Conservation (phyloP, 2,888 invertebrate species). For the Chymomyza caudatula region DNA sequence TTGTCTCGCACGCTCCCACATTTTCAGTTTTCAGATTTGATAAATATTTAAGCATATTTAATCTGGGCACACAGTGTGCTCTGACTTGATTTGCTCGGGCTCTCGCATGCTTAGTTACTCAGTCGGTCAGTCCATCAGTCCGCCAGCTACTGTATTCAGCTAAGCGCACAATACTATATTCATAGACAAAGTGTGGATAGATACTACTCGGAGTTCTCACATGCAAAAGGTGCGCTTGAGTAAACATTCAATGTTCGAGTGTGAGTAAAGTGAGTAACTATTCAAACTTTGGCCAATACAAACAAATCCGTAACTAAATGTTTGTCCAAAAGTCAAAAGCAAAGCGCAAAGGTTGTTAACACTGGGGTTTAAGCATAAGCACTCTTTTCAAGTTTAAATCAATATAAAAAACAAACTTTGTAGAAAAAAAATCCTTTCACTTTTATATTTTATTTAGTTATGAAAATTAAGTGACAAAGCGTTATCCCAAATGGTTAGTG, state of each 20-base stretch:
- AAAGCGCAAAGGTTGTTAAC: background rate
- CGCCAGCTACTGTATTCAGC: constrained; percentile 63
- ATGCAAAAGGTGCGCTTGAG: constrained; percentile 48
- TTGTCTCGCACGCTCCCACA: constrained; percentile 66
- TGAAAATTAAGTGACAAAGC: background rate
- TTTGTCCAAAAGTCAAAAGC: background rate
- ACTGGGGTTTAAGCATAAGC: background rate
- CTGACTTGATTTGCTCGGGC: background rate
- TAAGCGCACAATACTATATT: background rate
- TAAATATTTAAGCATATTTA: constrained; percentile 61
- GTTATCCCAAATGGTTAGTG: background rate
- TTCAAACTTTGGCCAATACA: background rate
- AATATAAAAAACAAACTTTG: background rate
- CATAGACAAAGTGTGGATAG: no score
- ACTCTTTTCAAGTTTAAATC: background rate
- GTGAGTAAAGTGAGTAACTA: background rate
- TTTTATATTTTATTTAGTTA: background rate
- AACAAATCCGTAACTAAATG: no score
- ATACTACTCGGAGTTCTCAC: background rate
- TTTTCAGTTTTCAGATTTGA: constrained; percentile 35
- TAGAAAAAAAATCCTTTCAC: background rate
- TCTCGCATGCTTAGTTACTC: constrained; percentile 15
- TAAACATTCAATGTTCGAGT: constrained; percentile 39
- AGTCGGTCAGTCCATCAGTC: no score
- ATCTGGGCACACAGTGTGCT: constrained; percentile 38